Base-by-base conservation (phyloP, 2,797 vertebrate genomes). In the Alosa sapidissima region DNA sequence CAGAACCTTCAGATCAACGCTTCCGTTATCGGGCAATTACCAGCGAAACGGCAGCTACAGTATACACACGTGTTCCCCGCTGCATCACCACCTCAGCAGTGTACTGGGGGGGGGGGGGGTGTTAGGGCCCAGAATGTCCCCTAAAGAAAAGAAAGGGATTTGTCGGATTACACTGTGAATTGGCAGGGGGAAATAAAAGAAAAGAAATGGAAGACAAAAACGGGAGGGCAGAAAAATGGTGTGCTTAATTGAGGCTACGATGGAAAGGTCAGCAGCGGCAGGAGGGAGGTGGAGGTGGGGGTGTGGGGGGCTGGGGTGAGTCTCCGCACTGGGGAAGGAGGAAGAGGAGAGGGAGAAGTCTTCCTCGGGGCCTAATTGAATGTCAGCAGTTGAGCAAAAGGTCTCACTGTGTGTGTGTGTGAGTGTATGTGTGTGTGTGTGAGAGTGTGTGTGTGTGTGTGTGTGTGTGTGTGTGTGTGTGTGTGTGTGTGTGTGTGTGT, bases 331-430 rank as follows among this genome's bases (percentile, higher is more conserved):
- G 24, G 65, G 85, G 21, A 14, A 84, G 65, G 60, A 84, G 81
- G 83, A 84, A 47, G 62, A 83, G 83, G 84, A 83, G 83, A 87
- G 68, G 55, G 87, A 87, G 83, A 87, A 78, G 41, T 47, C 41
- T 45, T 45, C 72, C 72, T 78, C 72, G 19, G 41, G 72, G 72
- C 36, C 14, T 78, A 78, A 78, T 75, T 78, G 72, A 88, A 90
- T 89, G 86, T 88, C 88, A 90, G 81, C 45, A 51, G 24, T 9
- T 0, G 60, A 84, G 81, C 83, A 89, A 89, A 88, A 88, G 87
- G 87, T 85, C 82, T 84, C 54, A 3, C 28, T 28, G 28, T 28
- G 28, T 28, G 28, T 28, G 28, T 28, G 28, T 28, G 28, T n/a
- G n/a, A n/a, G n/a, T n/a, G n/a, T n/a, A n/a, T n/a, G n/a, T n/a